Evolutionary conservation across 2,888 invertebrate genomes (phyloP), one percentile per base, ranked within the genome.

Genomic region (Bombylius discolor): DNA sequence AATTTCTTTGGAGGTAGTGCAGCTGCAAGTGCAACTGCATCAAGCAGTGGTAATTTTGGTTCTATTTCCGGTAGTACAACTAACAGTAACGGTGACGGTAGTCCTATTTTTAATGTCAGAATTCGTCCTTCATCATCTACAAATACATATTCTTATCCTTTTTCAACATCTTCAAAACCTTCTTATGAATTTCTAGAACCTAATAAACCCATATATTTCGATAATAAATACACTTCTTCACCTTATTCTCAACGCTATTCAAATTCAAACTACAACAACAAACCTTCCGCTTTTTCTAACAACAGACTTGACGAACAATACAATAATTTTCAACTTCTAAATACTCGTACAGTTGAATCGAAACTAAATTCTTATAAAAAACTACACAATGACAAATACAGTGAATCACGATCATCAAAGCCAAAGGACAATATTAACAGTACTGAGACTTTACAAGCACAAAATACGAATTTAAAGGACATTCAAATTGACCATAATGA

Each of bases 401-500:
- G 9, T 36, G 9, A 6, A 8, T 36, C 36, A 36, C 1, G 36
- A 36, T 36, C 36, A 36, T 8, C 36, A 36, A 36, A 36, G 4
- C 6, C 8, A 11, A 7, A 8, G 5, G 12, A 42, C 39, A 11
- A 42, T 11, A 7, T 4, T 11, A 42, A 8, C 12, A 11, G 12
- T 42, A 42, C 8, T 42, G 12, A 11, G 4, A 42, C 11, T 11
- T 4, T 42, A 11, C 11, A 42, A 8, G 4, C 5, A 11, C 39
- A 11, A 11, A 42, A 42, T 11, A 11, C 11, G 39, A 42, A 8
- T 36, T 7, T 7, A 4, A 36, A 36, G 34, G 34, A 36, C 34
- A 36, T 36, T 36, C 34, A 36, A 5, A 11, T 5, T 14, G 64
- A 68, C 49, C 54, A 65, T 31, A 63, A 63, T 57, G 62, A 42